These are phyloP conservation scores for Aurelia aurita DNA, from an alignment of 30 jellyfish, hydroid and myxozoan genomes.

Conservation along the genomic window DNA sequence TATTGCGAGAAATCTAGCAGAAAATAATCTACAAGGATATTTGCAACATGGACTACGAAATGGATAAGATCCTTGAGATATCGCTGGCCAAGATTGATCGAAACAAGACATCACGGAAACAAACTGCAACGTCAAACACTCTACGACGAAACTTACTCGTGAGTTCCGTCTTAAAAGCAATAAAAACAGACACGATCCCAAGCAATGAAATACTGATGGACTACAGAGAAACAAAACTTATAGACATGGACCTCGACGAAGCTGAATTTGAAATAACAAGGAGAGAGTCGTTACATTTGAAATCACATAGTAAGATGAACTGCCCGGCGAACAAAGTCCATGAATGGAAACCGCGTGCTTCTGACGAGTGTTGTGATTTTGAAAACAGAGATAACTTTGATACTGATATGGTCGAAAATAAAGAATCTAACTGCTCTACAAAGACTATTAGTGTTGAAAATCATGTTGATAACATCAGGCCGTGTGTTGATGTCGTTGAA, in stretches of 20 bases:
- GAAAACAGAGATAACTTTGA: constrained; percentile 9
- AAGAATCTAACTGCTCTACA: neutral
- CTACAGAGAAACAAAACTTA: constrained; percentile 70
- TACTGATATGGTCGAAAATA: constrained; percentile 5
- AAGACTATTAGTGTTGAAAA: neutral
- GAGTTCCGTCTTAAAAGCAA: constrained; percentile 71
- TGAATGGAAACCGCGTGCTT: constrained; percentile 86
- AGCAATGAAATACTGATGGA: constrained; percentile 55
- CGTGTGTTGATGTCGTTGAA: neutral
- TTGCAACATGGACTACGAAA: constrained; percentile 63
- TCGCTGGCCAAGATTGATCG: constrained; percentile 80
- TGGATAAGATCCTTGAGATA: constrained; percentile 51
- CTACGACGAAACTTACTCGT: constrained; percentile 75
- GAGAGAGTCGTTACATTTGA: constrained; percentile 7
- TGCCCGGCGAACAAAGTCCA: constrained; percentile 19
- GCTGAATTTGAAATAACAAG: constrained; percentile 33
- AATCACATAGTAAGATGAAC: constrained; percentile 2
- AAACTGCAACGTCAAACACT: constrained; percentile 47
- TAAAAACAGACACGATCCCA: constrained; percentile 50
- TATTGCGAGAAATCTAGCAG: too few relatives aligned
- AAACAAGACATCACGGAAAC: constrained; percentile 59
- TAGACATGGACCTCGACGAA: constrained; percentile 71
- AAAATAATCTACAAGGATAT: too few relatives aligned
- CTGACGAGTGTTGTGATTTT: constrained; percentile 46
- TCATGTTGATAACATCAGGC: neutral